A percentile compares a stretch with the other conserved stretches of the same genome.
phyloP scores from a whole-genome alignment of 1,140 invertebrate species.

The Lasaia peninsularis region DNA sequence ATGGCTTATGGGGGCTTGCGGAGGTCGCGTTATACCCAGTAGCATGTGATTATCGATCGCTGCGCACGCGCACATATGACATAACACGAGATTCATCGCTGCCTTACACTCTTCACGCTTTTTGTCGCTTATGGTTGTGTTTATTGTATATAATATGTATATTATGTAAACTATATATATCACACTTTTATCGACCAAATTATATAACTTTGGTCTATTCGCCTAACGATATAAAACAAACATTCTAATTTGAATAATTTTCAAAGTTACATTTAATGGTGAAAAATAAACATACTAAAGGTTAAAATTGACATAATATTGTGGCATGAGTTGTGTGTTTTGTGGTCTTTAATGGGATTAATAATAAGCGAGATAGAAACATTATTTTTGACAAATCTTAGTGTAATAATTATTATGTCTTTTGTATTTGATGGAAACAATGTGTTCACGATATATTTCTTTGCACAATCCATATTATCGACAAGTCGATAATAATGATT shows the following conservation, averaged over 20 bases:
- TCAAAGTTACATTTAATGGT: neutral
- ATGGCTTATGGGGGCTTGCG: constrained; percentile 3
- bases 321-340: constrained; percentile 32
- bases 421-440: neutral
- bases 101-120: constrained; percentile 29
- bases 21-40: constrained; percentile 16
- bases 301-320: neutral
- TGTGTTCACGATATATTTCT: neutral
- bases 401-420: neutral
- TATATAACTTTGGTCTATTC: constrained; percentile 52
- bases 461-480: no score
- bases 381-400: neutral
- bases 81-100: constrained; percentile 21
- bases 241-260: constrained; percentile 12
- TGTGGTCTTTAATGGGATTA: constrained; percentile 16
- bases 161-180: constrained; percentile 29
- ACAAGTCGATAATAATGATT: no score
- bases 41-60: constrained; percentile 23
- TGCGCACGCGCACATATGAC: constrained; percentile 20
- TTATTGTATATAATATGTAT: constrained; percentile 33
- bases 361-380: neutral
- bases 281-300: neutral
- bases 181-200: constrained; percentile 39
- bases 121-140: constrained; percentile 27
- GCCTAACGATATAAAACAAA: constrained; percentile 7